These are phyloP conservation scores for Nasonia vitripennis DNA, from an alignment of 1,140 invertebrate genomes.

Conservation along the genomic window DNA sequence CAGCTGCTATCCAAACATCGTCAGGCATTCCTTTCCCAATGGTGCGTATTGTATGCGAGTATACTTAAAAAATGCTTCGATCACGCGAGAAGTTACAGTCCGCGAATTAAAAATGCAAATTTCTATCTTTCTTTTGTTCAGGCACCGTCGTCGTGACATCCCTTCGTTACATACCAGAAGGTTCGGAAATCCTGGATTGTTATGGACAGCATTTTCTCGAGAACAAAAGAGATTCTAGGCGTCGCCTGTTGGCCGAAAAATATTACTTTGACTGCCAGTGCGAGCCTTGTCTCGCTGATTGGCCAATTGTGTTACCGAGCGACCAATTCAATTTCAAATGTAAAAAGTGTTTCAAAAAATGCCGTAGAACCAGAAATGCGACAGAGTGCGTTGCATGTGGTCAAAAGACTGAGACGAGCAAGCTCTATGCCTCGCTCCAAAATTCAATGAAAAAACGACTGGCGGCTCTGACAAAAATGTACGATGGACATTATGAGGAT, in stretches of 20 bases:
- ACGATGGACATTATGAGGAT: constrained; percentile 64
- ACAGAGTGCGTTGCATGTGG: constrained; percentile 58
- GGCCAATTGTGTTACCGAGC: constrained; percentile 65
- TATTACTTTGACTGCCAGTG: constrained; percentile 79
- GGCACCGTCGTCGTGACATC: constrained; percentile 74
- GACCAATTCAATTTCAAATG: constrained; percentile 60
- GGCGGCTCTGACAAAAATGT: constrained; percentile 66
- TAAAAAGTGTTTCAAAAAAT: constrained; percentile 50
- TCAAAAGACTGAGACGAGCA: constrained; percentile 58
- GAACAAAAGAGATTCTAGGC: constrained; percentile 66
- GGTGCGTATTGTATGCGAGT: constrained; percentile 56
- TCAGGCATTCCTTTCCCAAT: constrained; percentile 74
- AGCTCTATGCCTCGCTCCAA: constrained; percentile 57
- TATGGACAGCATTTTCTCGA: constrained; percentile 78
- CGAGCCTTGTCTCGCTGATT: constrained; percentile 75
- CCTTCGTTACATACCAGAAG: constrained; percentile 72
- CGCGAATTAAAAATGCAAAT: not conserved
- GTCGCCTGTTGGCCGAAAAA: constrained; percentile 73
- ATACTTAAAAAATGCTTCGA: not conserved
- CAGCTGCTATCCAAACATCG: constrained; percentile 77
- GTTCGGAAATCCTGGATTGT: constrained; percentile 78
- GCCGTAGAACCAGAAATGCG: constrained; percentile 13
- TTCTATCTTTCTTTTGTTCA: constrained; percentile 59
- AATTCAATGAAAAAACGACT: constrained; percentile 65
- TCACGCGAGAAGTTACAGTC: not conserved